Base-by-base conservation (phyloP, 2,797 vertebrate genomes). In the Pipistrellus nathusii region DNA sequence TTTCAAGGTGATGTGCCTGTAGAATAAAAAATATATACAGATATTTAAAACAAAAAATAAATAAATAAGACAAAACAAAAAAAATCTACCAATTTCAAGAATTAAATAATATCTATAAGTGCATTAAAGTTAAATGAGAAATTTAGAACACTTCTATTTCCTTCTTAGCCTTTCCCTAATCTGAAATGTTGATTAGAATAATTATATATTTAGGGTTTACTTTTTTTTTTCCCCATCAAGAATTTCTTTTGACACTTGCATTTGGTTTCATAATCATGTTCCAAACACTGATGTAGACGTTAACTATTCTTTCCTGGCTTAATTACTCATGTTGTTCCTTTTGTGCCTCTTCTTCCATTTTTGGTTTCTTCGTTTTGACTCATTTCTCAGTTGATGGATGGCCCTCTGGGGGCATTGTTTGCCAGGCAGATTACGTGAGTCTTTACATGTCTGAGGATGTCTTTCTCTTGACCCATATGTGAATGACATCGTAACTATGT, bases 391-490 rank as follows among this genome's bases (percentile, higher is more conserved):
- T 68, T 95, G 44, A 87, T 15, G 78, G 90, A 69, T 76, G 75
- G 53, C 25, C 35, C 51, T 93, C 95, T 85, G 3, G 7, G 21
- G 55, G n/a, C 64, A 93, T 72, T 95, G 75, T 90, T 81, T 87
- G 86, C 53, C 32, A 82, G 30, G 30, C 59, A 69, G 81, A 83
- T 94, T 92, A 48, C 7, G 0, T 92, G 94, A 88, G 88, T 85
- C 88, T 35, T 94, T 92, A 94, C 94, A 96, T 83, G 93, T 94
- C 95, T 85, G 53, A 85, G 48, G 91, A 90, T 88, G 77, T 69
- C 73, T 93, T 91, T 89, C 78, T 88, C 73, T 95, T 96, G 92
- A 94, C 94, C 93, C 92, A 77, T 30, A 85, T 85, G 53, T 71
- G 78, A 95, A 51, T 88, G 75, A 92, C 71, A 85, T 82, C 71